Evolutionary conservation across 2,888 invertebrate species (phyloP), one percentile per base, ranked within the genome.

Genomic region (Cantharis nigra): DNA sequence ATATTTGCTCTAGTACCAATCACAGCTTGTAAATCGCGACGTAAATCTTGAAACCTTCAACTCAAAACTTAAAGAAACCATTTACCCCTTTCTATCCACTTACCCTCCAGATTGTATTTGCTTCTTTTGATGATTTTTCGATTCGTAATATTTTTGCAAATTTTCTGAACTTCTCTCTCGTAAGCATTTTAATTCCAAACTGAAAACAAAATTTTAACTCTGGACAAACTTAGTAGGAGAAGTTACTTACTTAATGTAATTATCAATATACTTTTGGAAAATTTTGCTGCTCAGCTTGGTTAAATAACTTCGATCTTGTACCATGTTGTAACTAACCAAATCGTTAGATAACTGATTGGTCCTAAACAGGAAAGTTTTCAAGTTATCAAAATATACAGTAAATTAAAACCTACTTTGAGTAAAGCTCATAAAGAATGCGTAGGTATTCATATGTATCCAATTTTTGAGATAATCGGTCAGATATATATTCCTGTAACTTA

Each of bases 121-220:
- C 85, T 96, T 97, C 89, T 99, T 99, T 83, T 97, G 95, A 88
- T 99, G 99, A 83, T 96, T 96, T 87, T 97, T 97, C 30, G 95
- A 94, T 64, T 95, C 94, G 86, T 99, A 99, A 87, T 97, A 99
- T 76, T 93, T 91, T 76, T 94, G 94, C 62, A 99, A 90, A 79
- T 96, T 93, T 9, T 90, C 88, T 0, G 94, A 90, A 82, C 95
- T 94, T 82, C 95, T 94, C 14, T 95, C 94, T 80, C 94, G 93
- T 18, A 99, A 90, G 80, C 94, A 93, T 76, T 94, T 92, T 0
- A 92, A 90, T 89, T 98, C 98, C 72, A 93, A 89, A 30, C 91
- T 91, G 82, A 75, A 89, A 88, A 74, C 76, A 49, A 18, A 64
- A 72, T 71, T 72, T 70, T 70, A 72, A 70, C 10, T 62, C 20